Base-by-base conservation (phyloP, 2,888 invertebrate species). In the Agriotes lineatus region DNA sequence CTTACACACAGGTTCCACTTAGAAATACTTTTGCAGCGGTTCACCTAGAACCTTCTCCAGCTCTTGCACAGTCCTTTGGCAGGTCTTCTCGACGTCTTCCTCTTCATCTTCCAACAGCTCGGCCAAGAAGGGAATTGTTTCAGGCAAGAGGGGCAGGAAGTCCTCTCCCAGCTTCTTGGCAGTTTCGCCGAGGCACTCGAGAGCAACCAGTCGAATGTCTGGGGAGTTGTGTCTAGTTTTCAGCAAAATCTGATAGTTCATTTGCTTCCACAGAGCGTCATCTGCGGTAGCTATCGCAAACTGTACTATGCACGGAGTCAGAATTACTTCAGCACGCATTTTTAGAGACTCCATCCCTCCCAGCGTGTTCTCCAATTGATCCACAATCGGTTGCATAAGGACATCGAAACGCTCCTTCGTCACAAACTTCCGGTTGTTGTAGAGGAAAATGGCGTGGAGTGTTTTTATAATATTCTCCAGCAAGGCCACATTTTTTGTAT, bases 31-130 rank as follows among this genome's bases (percentile, higher is more conserved):
- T 82, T 96, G 94, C 25, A 97, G 86, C 0, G 96, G 94, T 85
- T 97, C 96, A 2, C 96, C 96, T 0, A 97, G 86, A 77, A 95
- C 91, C 67, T 90, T 89, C 81, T 97, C 97, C 74, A 97, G 87
- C 75, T 95, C 93, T 70, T 92, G 90, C 2, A 97, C 90, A 1
- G 95, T 92, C 72, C 89, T 89, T 77, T 94, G 93, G 1, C 95
- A 94, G 44, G 89, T 89, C 42, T 89, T 87, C 81, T 96, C 96
- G 33, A 96, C 96, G 30, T 87, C 88, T 72, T 92, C 90, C 72
- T 94, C 93, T 73, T 95, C 95, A 79, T 96, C 97, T 86, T 97
- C 97, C 75, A 97, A 87, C 12, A 98, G 86, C 81, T 98, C 97
- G 0, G 96, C 95, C 33, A 98, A 86, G 87, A 97, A 97, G 0